Evolutionary conservation across 1,140 invertebrate species (phyloP).

Genomic region (Probaryconus sp.): DNA sequence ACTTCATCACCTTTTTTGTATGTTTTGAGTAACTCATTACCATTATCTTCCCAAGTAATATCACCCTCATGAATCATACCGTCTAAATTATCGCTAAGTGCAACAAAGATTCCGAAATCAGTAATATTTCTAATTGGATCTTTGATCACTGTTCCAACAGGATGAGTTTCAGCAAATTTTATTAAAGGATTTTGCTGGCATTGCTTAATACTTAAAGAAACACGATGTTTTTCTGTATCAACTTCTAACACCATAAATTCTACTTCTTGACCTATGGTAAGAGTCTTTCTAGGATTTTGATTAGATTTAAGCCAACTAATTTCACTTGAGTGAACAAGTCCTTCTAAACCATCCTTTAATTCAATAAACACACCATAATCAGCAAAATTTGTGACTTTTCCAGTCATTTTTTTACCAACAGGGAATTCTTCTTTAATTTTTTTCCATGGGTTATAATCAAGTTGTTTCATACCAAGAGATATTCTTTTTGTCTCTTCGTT

Average conservation of each 20-base stretch:
- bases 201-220: not conserved
- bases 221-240: not conserved
- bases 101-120: slow-evolving; percentile 3
- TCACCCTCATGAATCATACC: not conserved
- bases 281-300: not conserved
- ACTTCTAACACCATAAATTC: not conserved
- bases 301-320: not conserved
- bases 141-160: not conserved
- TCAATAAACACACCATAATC: not conserved
- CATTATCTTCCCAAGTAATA: not conserved
- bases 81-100: not conserved
- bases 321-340: not conserved
- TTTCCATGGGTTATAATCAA: not conserved
- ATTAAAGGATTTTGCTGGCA: not conserved
- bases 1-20: not conserved
- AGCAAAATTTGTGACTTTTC: not conserved
- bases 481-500: not conserved
- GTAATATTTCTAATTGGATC: not conserved
- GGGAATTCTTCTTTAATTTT: not conserved
- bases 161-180: not conserved
- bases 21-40: not conserved
- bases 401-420: not conserved
- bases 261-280: not conserved
- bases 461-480: not conserved
- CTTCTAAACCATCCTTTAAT: not conserved